Conservation (phyloP, 1,140 invertebrate genomes). For the Bacillus rossius region DNA sequence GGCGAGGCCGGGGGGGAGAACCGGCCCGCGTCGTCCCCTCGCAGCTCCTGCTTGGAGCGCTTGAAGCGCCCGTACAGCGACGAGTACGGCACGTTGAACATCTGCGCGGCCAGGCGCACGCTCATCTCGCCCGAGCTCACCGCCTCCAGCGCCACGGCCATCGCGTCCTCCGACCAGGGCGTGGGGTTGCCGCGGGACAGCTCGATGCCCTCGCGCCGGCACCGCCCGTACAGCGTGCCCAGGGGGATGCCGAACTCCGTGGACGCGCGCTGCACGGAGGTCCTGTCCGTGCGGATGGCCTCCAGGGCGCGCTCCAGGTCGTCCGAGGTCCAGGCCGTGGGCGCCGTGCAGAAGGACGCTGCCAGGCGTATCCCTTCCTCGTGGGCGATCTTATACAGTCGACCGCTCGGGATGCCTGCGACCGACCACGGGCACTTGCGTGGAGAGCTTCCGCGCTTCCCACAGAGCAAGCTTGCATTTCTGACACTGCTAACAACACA, state of each 20-base stretch:
- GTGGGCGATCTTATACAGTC: constrained; percentile 83
- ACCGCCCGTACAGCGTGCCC: constrained; percentile 77
- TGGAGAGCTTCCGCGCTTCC: too few relatives aligned
- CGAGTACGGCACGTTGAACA: constrained; percentile 84
- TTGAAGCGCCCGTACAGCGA: constrained; percentile 85
- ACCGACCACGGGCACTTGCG: constrained; percentile 5
- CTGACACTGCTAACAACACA: too few relatives aligned
- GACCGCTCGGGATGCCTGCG: constrained; percentile 75
- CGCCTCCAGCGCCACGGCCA: constrained; percentile 82
- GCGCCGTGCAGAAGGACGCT: constrained; percentile 81
- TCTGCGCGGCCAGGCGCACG: constrained; percentile 87
- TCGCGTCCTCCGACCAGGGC: constrained; percentile 85
- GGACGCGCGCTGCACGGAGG: constrained; percentile 80
- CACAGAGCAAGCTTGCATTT: too few relatives aligned
- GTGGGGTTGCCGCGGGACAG: constrained; percentile 76
- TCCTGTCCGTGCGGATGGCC: constrained; percentile 72
- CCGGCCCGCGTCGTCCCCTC: neutral
- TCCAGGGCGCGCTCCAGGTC: constrained; percentile 77
- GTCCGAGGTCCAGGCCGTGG: constrained; percentile 79
- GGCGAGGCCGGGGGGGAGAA: constrained; percentile 2
- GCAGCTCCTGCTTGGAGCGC: constrained; percentile 35
- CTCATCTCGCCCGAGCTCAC: constrained; percentile 87
- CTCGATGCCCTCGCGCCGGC: constrained; percentile 84
- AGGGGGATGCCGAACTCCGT: constrained; percentile 81
- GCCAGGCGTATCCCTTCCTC: constrained; percentile 81